Base-by-base conservation (phyloP, 2,797 vertebrate species). In the Enoplosus armatus region DNA sequence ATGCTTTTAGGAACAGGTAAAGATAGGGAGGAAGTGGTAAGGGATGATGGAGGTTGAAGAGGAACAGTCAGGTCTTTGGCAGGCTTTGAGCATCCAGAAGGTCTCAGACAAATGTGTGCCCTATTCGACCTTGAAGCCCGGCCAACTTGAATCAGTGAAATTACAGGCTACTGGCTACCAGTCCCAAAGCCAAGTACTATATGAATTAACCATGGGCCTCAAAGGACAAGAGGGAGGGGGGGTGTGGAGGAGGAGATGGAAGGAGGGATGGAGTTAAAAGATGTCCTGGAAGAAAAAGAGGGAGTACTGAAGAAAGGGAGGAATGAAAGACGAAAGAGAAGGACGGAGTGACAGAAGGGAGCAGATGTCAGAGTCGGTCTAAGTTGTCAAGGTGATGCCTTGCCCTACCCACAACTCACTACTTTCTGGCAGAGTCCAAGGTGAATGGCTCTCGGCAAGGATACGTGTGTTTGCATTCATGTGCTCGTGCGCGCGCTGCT, bases 151-250 rank as follows among this genome's bases (percentile, higher is more conserved):
- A 86, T 88, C 78, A 74, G 71, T 70, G 53, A 78, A 73, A 82
- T 29, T 58, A 86, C 39, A 29, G 31, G 59, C 64, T 79, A 41
- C 16, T 58, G 72, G 45, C 68, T 59, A 64, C 69, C 15, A 37
- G 67, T 80, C 60, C 59, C 39, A 63, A 67, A 81, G 79, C 63
- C 68, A 66, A 72, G 75, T 16, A 24, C 18, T 47, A 8, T 80
- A 91, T 90, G 79, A 92, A 92, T 90, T 87, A 90, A 82, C 65
- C 81, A 85, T 79, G 43, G 64, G 41, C 55, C 65, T 74, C 58
- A 77, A 69, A 72, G 59, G 79, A 79, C 31, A 18, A 24, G 35
- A 35, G 64, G 43, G 26, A 35, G 37, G 35, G 6, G 2, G 26
- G 22, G 20, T 47, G 11, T 47, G 56, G 35, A 58, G 58, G 55